Evolutionary conservation across 2,888 invertebrate genomes (phyloP).

Genomic region (Tethea ocularis): DNA sequence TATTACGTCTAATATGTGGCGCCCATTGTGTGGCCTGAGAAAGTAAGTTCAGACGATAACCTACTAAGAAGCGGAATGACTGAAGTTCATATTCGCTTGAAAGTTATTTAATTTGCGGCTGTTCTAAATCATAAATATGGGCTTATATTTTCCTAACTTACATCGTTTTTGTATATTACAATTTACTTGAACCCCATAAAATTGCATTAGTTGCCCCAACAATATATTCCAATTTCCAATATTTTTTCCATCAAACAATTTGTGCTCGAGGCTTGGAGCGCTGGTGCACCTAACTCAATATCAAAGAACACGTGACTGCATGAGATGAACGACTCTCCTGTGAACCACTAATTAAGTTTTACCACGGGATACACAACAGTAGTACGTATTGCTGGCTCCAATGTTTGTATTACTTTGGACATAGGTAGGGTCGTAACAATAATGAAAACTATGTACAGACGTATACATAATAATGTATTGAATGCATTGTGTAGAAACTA

Average conservation of each 20-base stretch:
- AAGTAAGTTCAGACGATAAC: constrained; percentile 35
- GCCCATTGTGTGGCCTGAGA: constrained; percentile 39
- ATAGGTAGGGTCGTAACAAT: background rate
- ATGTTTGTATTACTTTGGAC: background rate
- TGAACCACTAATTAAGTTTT: constrained; percentile 46
- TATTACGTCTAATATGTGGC: constrained; percentile 49
- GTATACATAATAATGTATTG: background rate
- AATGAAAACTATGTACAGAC: background rate
- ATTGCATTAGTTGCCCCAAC: constrained; percentile 28
- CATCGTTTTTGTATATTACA: background rate
- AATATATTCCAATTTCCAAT: constrained; percentile 48
- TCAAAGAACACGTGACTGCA: constrained; percentile 64
- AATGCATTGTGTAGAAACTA: background rate
- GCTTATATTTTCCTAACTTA: constrained; percentile 18
- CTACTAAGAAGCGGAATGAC: constrained; percentile 41
- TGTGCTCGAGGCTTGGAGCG: constrained; percentile 33
- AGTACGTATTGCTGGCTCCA: constrained; percentile 2
- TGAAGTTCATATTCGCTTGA: constrained; percentile 47
- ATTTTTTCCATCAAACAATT: constrained; percentile 42
- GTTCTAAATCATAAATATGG: constrained; percentile 22
- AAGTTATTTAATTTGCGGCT: constrained; percentile 39
- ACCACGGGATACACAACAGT: background rate
- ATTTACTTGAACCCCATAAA: constrained; percentile 18
- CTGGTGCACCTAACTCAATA: constrained; percentile 52
- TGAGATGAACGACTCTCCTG: constrained; percentile 62